Evolutionary conservation across 2,888 invertebrate genomes (phyloP), one percentile per base, ranked within the genome.

Genomic region (Lutraria lutraria): DNA sequence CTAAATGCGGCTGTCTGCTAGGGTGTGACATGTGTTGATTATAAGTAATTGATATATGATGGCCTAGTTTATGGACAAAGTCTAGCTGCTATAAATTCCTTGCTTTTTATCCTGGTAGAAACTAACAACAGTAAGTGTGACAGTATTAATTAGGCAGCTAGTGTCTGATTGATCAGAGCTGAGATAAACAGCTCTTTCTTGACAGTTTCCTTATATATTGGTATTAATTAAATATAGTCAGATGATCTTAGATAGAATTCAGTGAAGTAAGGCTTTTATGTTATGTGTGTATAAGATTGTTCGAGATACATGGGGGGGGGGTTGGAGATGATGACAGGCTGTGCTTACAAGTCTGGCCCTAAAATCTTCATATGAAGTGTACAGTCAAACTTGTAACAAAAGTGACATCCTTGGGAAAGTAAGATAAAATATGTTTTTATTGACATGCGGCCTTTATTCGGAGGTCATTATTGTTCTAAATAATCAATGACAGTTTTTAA

Each of bases 31-130:
- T 2, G 43, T 68, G 63, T 6, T n/a, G 63, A 68, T 25, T 13
- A 68, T 25, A n/a, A 68, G n/a, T 25, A n/a, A 68, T 68, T n/a
- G 25, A 68, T 68, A 25, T 68, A 6, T 68, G 12, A 4, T 10
- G 63, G 25, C n/a, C 63, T n/a, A 60, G 21, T 68, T 68, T 60
- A 21, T 8, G 25, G 12, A n/a, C 63, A 68, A 12, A 25, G 63
- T 68, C 63, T n/a, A 25, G 25, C 25, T 25, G 25, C 63, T 12
- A n/a, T 68, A 68, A n/a, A 68, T 68, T 68, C 6, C 63, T 68
- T 68, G 63, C n/a, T 68, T 68, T 43, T 68, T 68, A 25, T 63
- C 63, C 25, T 68, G 63, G 63, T n/a, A 43, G 43, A n/a, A 68
- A 25, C 63, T 68, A 25, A 68, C 25, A 25, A 68, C 63, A 1